Evolutionary conservation across 2,113 vertebrate species (phyloP).

Genomic region (Regulus satrapa): DNA sequence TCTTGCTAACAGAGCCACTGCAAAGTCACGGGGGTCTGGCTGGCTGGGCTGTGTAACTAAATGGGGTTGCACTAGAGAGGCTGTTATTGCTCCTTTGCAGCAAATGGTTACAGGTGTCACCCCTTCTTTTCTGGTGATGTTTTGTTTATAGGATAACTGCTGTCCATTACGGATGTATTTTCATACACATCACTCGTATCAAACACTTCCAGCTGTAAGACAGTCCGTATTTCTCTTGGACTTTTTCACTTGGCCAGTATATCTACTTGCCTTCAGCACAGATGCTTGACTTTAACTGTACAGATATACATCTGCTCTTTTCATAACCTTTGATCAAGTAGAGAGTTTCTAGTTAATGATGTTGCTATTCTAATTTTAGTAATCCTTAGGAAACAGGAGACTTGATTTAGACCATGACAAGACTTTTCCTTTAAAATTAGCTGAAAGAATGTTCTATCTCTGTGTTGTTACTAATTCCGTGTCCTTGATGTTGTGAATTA

Average conservation of each 20-base stretch:
- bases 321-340: neutral
- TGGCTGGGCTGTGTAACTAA: neutral
- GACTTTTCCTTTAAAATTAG: neutral
- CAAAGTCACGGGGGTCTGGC: neutral
- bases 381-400: neutral
- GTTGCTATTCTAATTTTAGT: neutral
- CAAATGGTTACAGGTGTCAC: neutral
- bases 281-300: neutral
- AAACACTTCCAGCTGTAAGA: neutral
- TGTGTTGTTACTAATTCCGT: neutral
- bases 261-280: neutral
- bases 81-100: neutral
- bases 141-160: neutral
- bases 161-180: neutral
- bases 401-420: neutral
- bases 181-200: neutral
- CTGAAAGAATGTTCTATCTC: neutral
- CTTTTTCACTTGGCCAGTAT: neutral
- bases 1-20: neutral
- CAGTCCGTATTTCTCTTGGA: neutral
- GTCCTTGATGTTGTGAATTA: neutral
- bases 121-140: neutral
- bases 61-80: neutral
- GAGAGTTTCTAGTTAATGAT: neutral
- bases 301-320: neutral